phyloP scores from a whole-genome alignment of 2,797 vertebrate genomes.

The Myiothlypis coronata region DNA sequence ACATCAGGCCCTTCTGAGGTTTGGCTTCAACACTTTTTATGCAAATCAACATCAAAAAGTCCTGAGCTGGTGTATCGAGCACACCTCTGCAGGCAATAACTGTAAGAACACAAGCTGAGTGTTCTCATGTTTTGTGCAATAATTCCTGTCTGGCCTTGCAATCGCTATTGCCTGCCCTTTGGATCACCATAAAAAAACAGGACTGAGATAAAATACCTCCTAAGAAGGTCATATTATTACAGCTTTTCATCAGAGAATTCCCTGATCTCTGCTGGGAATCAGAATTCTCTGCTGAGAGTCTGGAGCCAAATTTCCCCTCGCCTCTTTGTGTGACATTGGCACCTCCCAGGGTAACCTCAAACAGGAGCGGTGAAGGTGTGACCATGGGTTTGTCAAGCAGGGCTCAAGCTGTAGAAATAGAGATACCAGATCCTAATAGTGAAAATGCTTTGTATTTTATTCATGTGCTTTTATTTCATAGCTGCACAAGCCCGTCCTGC shows the following conservation, averaged over 20 bases:
- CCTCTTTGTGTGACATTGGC: not conserved
- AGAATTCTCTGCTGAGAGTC: not conserved
- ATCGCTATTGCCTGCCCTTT: too few species aligned
- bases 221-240: not conserved
- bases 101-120: not conserved
- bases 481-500: accelerated
- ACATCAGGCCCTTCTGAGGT: not conserved
- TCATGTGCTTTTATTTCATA: not conserved
- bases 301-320: not conserved
- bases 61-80: not conserved
- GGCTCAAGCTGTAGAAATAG: not conserved
- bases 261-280: not conserved
- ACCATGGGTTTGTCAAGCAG: not conserved
- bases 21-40: not conserved
- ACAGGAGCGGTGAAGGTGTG: accelerated
- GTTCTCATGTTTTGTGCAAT: not conserved
- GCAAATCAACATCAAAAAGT: not conserved
- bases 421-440: accelerated
- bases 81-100: not conserved
- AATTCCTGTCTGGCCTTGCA: not conserved
- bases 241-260: not conserved
- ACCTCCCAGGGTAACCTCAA: not conserved
- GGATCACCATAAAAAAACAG: not conserved
- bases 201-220: not conserved
- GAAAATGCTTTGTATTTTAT: not conserved